Evolutionary conservation across 2,113 vertebrate genomes (phyloP), one percentile per base, ranked within the genome.

Genomic region (Dicerorhinus sumatrensis): DNA sequence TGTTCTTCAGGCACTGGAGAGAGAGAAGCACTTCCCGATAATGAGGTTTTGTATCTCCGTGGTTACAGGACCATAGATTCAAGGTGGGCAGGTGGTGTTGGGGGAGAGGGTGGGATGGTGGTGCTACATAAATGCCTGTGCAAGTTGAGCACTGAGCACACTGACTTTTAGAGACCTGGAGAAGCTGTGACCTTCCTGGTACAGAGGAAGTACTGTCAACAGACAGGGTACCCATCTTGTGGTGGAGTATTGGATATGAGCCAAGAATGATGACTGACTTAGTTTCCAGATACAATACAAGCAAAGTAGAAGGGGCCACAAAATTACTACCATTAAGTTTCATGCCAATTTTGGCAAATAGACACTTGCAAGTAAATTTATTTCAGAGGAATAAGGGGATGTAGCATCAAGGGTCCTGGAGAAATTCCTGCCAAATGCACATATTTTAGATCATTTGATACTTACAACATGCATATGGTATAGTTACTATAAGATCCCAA

Each of bases 171-270:
- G 60, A 88, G 82, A n/a, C 5, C 6, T n/a, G 25, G 25, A 17
- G 3, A 46, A 21, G 20, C 11, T 46, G 5, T 54, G 14, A 63
- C 12, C 2, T 70, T 31, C 31, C 51, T 31, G 39, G 4, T 23
- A 5, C 29, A 77, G 23, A 42, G 16, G 1, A 0, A 63, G 12
- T 39, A 6, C 2, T 17, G 2, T 60, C 31, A 36, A 8, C 0
- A 58, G 0, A 63, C 51, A 75, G 2, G 14, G 13, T 23, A 54
- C 5, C 23, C 3, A 54, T 42, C 4, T 31, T 23, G n/a, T 6
- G 5, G 46, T 8, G 36, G 33, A 89, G 27, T 56, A 33, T 31
- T 39, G 62, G 54, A 6, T 8, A 4, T 21, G 11, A 6, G 5
- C 13, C 16, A 70, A 85, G 54, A 48, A 31, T 36, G 23, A 63